These are phyloP conservation scores for Etheostoma cragini DNA, from an alignment of 2,113 vertebrate species.

Conservation along the genomic window DNA sequence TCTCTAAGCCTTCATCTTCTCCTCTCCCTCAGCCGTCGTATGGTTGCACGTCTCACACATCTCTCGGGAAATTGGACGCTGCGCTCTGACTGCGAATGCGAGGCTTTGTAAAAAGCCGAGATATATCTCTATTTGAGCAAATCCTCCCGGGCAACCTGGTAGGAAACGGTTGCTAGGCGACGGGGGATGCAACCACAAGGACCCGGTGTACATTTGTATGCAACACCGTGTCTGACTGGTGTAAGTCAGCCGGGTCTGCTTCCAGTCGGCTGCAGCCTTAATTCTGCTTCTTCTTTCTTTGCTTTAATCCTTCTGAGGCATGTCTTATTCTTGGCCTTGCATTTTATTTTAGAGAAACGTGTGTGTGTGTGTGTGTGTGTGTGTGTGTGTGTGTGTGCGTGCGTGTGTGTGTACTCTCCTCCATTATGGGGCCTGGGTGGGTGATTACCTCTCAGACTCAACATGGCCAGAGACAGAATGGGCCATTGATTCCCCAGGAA, in stretches of 20 bases:
- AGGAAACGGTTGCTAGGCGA: constrained; percentile 58
- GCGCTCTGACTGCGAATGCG: background rate
- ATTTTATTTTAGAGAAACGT: background rate
- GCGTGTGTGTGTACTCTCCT: constrained; percentile 25
- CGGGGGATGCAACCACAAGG: constrained; percentile 15
- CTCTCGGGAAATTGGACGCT: background rate
- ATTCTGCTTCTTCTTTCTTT: constrained; percentile 1
- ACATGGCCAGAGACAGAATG: constrained; percentile 71
- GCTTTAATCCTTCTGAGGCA: constrained; percentile 11
- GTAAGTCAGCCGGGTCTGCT: constrained; percentile 17
- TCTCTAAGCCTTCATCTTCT: background rate
- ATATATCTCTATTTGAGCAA: background rate
- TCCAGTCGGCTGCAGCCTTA: constrained; percentile 15
- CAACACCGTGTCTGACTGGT: background rate
- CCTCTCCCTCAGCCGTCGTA: too few species aligned
- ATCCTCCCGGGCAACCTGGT: constrained; percentile 18
- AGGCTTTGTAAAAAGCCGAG: background rate
- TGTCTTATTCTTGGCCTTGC: background rate
- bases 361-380: constrained; percentile 16
- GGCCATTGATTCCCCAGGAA: constrained; percentile 63
- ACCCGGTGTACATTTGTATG: constrained; percentile 30
- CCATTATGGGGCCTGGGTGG: constrained; percentile 64
- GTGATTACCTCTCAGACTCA: constrained; percentile 74
- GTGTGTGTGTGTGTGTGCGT: background rate
- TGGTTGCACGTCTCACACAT: background rate